Evolutionary conservation across 2,113 vertebrate species (phyloP).

Genomic region (Crypturellus undulatus): DNA sequence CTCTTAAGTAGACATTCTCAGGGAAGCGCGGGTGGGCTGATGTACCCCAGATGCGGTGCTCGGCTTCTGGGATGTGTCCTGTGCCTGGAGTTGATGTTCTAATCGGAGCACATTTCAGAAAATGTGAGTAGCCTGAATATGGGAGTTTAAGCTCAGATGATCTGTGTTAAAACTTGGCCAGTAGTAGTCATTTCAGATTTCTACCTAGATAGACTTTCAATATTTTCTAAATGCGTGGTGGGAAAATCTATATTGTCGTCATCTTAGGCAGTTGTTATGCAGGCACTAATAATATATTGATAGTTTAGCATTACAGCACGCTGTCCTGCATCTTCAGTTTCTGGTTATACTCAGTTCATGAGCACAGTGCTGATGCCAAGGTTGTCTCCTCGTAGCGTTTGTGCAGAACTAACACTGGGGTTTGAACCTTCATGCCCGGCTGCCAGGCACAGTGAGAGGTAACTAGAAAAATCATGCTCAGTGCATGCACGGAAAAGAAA

Average conservation of each 20-base stretch:
- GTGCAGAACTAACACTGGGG: not conserved
- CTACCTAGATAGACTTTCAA: not conserved
- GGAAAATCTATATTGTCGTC: not conserved
- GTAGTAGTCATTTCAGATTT: not conserved
- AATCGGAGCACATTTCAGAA: not conserved
- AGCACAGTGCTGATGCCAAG: not conserved
- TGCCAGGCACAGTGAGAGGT: fast-evolving
- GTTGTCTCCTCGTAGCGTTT: not conserved
- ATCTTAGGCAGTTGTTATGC: not conserved
- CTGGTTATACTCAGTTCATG: fast-evolving
- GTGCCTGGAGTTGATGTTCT: not conserved
- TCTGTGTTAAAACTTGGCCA: not conserved
- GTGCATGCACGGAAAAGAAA: not conserved
- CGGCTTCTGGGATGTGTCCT: not conserved
- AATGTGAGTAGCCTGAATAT: not conserved
- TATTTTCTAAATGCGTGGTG: not conserved
- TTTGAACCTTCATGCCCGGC: not conserved
- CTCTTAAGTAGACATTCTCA: not conserved
- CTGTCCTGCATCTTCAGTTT: not conserved
- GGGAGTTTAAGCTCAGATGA: not conserved
- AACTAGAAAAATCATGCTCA: not conserved
- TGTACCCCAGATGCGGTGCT: not conserved
- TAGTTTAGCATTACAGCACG: not conserved
- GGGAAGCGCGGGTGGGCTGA: not conserved
- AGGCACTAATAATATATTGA: not conserved